phyloP scores from a whole-genome alignment of 2,797 vertebrate species.

The Phataginus tetradactyla region DNA sequence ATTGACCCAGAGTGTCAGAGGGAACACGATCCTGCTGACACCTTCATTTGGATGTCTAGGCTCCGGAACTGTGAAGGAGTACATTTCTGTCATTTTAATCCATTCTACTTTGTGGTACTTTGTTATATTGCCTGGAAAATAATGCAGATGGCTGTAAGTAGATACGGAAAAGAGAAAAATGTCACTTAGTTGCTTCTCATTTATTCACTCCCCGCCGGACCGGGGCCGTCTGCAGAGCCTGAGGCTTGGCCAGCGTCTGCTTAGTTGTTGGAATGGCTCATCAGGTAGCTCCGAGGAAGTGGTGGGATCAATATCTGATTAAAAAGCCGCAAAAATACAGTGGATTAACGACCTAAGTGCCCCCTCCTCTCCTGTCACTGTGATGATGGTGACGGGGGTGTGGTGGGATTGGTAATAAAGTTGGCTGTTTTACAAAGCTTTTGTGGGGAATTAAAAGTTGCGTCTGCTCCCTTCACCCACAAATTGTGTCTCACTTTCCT shows the following conservation, averaged over 20 bases:
- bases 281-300: neutral
- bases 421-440: neutral
- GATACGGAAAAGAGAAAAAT: neutral
- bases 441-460: neutral
- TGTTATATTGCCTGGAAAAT: neutral
- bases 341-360: neutral
- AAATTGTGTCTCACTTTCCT: neutral
- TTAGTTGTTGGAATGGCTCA: neutral
- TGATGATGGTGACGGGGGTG: too few relatives aligned
- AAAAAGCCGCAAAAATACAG: neutral
- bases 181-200: neutral
- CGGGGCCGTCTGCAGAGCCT: too few relatives aligned
- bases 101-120: too few relatives aligned
- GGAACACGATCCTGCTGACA: accelerated
- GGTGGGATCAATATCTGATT: neutral
- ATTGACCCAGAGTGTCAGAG: neutral
- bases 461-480: neutral
- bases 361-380: neutral
- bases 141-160: neutral
- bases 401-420: neutral
- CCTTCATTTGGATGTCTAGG: neutral
- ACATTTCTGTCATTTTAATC: neutral
- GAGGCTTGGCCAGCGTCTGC: accelerated
- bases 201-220: neutral
- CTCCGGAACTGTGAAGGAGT: neutral